Conservation (phyloP, 2,888 invertebrate genomes). For the Apodemia zela region DNA sequence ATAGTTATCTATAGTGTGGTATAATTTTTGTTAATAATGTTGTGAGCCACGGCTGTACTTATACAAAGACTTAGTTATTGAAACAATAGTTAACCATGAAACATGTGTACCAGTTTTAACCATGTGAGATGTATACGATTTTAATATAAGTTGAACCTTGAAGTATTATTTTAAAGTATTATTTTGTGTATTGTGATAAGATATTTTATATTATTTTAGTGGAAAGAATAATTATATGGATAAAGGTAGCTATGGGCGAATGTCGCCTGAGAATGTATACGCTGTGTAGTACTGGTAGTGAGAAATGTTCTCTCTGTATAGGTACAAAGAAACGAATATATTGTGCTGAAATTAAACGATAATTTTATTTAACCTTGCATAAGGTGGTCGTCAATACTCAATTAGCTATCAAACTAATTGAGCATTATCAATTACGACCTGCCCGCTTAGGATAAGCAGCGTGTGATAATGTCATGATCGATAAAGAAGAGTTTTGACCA, state of each 20-base stretch:
- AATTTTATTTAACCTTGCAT: slow-evolving; percentile 38
- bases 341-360: slow-evolving; percentile 60
- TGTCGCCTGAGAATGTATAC: slow-evolving; percentile 62
- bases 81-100: slow-evolving; percentile 51
- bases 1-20: background rate
- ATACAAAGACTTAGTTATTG: slow-evolving; percentile 45
- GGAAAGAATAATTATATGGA: slow-evolving; percentile 63
- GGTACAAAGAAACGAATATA: slow-evolving; percentile 76
- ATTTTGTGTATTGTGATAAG: slow-evolving; percentile 75
- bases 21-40: slow-evolving; percentile 9
- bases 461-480: too few relatives aligned
- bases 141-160: slow-evolving; percentile 60
- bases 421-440: too few relatives aligned
- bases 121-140: slow-evolving; percentile 67
- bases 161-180: slow-evolving; percentile 78
- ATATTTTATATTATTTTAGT: slow-evolving; percentile 70
- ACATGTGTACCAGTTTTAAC: slow-evolving; percentile 47
- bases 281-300: slow-evolving; percentile 71
- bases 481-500: too few relatives aligned
- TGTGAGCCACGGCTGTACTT: slow-evolving; percentile 46
- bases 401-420: background rate
- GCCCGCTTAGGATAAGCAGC: too few relatives aligned
- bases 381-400: background rate
- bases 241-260: slow-evolving; percentile 67
- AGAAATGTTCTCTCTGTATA: slow-evolving; percentile 62